These are phyloP conservation scores for Aporophyla lueneburgensis DNA, from an alignment of 2,888 invertebrate genomes.

Conservation along the genomic window DNA sequence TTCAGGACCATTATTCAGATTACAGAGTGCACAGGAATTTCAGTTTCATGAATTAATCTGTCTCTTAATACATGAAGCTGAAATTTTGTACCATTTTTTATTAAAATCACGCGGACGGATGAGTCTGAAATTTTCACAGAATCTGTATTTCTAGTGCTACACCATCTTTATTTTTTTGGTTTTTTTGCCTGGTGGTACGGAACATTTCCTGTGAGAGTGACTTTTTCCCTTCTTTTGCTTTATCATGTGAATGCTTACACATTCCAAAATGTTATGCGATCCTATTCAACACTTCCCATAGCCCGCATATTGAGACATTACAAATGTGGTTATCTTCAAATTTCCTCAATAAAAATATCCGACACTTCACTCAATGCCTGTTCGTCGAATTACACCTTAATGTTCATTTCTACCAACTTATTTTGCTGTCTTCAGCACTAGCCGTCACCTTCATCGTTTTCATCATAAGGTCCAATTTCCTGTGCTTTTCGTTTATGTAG, in stretches of 20 bases:
- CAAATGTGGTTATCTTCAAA: constrained; percentile 31
- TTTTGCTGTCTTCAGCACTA: background rate
- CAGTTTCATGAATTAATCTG: too few species aligned
- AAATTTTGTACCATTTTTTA: too few species aligned
- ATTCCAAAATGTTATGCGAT: constrained; percentile 8
- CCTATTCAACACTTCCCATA: constrained; percentile 2
- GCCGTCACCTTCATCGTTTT: background rate
- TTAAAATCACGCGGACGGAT: too few species aligned
- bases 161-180: too few species aligned
- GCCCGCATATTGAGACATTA: constrained; percentile 30
- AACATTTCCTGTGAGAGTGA: too few species aligned
- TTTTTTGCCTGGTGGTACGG: too few species aligned
- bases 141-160: too few species aligned
- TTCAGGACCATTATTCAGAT: background rate
- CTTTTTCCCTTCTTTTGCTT: background rate
- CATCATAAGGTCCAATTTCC: constrained; percentile 25
- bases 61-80: too few species aligned
- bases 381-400: constrained; percentile 57
- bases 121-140: too few species aligned
- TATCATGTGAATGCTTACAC: background rate
- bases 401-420: constrained; percentile 32
- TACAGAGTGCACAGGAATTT: too few species aligned
- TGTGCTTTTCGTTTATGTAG: background rate
- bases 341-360: constrained; percentile 54
- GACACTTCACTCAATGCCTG: constrained; percentile 47